Evolutionary conservation across 2,888 invertebrate species (phyloP).

Genomic region (Dioctria rufipes): DNA sequence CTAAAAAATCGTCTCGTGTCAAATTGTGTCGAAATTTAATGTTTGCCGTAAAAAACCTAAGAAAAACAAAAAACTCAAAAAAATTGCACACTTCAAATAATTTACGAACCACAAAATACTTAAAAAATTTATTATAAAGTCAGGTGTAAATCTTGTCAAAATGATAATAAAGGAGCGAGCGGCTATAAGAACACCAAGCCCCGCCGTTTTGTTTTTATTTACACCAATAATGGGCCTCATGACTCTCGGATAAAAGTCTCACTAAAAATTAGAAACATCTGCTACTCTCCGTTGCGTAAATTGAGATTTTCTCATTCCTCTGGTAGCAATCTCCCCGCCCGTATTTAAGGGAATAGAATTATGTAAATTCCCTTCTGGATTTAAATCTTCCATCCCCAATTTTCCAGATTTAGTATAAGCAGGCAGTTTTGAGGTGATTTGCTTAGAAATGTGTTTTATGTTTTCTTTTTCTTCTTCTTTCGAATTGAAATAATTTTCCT

Average conservation of each 20-base stretch:
- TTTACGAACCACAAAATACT: conserved; percentile 20
- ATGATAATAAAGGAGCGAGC: background rate
- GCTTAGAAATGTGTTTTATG: conserved; percentile 13
- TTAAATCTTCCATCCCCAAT: conserved; percentile 40
- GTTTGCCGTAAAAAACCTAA: background rate
- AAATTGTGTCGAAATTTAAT: background rate
- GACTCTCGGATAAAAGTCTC: background rate
- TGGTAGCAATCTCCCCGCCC: background rate
- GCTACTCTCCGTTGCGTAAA: conserved; percentile 1
- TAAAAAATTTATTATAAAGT: conserved; percentile 41
- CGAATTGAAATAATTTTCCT: no score
- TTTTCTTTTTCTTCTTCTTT: no score
- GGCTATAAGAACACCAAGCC: no score
- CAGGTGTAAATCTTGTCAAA: conserved; percentile 37
- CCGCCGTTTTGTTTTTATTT: background rate
- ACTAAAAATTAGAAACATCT: conserved; percentile 44
- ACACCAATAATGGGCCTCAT: conserved; percentile 11
- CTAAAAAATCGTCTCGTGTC: background rate
- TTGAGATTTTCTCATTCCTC: background rate
- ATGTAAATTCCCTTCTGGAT: conserved; percentile 39
- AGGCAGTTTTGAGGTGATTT: conserved; percentile 32
- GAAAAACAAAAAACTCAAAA: background rate
- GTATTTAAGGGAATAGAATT: conserved; percentile 4
- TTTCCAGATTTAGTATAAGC: conserved; percentile 12
- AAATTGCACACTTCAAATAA: background rate